Evolutionary conservation across 92 coral and sea anemone species (phyloP), one percentile per base, ranked within the genome.

Genomic region (Parazoanthus darwini): DNA sequence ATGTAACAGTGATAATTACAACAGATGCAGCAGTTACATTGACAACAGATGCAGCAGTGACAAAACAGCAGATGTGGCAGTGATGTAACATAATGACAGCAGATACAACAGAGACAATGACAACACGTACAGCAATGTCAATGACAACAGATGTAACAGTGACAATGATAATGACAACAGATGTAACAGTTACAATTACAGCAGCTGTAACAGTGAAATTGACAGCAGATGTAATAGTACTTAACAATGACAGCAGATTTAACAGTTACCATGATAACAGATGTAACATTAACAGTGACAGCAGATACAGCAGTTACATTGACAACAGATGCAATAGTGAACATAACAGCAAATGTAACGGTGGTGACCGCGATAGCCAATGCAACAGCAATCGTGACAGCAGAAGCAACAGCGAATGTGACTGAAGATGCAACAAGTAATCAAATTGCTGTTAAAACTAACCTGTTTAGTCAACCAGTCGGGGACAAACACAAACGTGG

Each of bases 391-490:
- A 4, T 46, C 14, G 3, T 13, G 10, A 58, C 66, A 58, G 22
- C 2, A 58, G 66, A 58, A 14, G 26, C 6, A 63, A 63, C 70
- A 63, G 70, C 22, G 70, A 63, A 18, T 7, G 16, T 63, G 70
- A 4, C 6, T 5, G 8, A 0, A 23, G n/a, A 63, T 1, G 8
- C 70, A 63, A 63, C 70, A 63, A 29, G 33, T 29, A 29, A 29
- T 5, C 26, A 26, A 76, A 76, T 7, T 13, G 59, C 3, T 54
- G 46, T 81, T 67, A 10, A 37, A 82, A 66, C 86, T 87, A 77
- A 97, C 99, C 97, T 97, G 99, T 88, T 92, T 95, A 18, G 93
- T 86, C 66, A 82, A 67, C 95, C 96, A 90, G 78, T 89, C 54
- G 2, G 98, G 97, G 38, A 95, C 86, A 82, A 94, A 93, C 29